phyloP scores from a whole-genome alignment of 2,113 vertebrate genomes.

The Micromys minutus region DNA sequence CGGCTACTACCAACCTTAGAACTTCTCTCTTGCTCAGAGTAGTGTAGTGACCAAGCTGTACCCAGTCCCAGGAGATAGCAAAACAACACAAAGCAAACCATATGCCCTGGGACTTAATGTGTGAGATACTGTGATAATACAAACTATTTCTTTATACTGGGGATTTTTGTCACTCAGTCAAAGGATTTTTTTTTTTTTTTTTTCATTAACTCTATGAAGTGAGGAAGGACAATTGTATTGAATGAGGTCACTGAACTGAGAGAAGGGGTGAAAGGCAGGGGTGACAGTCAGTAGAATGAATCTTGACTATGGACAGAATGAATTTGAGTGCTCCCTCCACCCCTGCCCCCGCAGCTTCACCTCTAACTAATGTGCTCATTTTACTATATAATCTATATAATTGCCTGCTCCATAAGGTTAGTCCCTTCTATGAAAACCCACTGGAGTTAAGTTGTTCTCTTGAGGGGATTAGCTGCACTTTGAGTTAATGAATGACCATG shows the following conservation, averaged over 20 bases:
- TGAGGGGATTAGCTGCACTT: background rate
- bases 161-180: background rate
- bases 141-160: background rate
- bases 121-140: background rate
- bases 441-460: background rate
- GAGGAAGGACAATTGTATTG: too few relatives aligned
- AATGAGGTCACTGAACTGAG: background rate
- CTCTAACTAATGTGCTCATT: background rate
- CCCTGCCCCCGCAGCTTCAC: background rate
- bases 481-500: background rate
- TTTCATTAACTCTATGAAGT: background rate
- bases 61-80: background rate
- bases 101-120: background rate
- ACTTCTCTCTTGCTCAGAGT: background rate
- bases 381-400: background rate
- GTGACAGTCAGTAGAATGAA: too few relatives aligned
- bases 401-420: background rate
- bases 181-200: background rate
- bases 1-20: background rate
- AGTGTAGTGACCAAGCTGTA: background rate
- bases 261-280: too few relatives aligned
- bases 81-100: background rate
- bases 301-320: background rate
- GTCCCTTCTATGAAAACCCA: background rate
- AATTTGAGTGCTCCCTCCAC: too few relatives aligned